Evolutionary conservation across 1,140 invertebrate species (phyloP), one percentile per base, ranked within the genome.

Genomic region (Lordiphosa clarofinis): DNA sequence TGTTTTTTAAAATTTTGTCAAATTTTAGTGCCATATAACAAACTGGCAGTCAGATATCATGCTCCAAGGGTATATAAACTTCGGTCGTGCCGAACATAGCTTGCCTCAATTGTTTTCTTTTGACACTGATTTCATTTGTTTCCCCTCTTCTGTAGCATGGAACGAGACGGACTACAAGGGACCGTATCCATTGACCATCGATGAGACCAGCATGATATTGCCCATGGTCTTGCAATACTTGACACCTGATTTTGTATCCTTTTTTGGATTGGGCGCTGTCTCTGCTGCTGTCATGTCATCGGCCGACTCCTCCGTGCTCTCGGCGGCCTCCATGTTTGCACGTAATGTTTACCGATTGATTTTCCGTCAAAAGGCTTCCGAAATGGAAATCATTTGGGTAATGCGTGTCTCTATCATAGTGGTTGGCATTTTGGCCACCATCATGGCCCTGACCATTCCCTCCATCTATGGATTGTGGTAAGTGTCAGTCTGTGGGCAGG

Each of bases 271-370:
- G 56, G 98, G 98, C 0, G 98, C 98, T n/a, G 97, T 99, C 4
- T 99, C 97, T 0, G 98, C 98, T 3, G 97, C 98, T 8, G 97
- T 99, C 21, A 99, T 99, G 98, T 99, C 97, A 24, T 99, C 98
- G 2, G 97, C 98, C 0, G 98, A 99, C 89, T 99, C 98, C 36
- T 98, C 97, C 60, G 96, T 99, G 21, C 92, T 99, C 7, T 98
- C 97, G 11, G 98, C 98, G 2, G 96, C 96, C 62, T 98, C 97
- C 11, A 99, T 99, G 98, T 99, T 99, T 89, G 97, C 98, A 49
- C 93, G 97, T 86, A 99, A 99, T 89, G 95, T 99, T 58, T 99
- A 99, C 92, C 98, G 97, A 90, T 92, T 98, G 79, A 97, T 99
- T 86, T 98, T 99, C 90, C 91, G 97, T 65, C 96, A 97, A 90